Percentiles rank a stretch among this genome's conserved stretches.
phyloP scores from a whole-genome alignment of 2,888 invertebrate genomes.

The Strigamia crassipes region DNA sequence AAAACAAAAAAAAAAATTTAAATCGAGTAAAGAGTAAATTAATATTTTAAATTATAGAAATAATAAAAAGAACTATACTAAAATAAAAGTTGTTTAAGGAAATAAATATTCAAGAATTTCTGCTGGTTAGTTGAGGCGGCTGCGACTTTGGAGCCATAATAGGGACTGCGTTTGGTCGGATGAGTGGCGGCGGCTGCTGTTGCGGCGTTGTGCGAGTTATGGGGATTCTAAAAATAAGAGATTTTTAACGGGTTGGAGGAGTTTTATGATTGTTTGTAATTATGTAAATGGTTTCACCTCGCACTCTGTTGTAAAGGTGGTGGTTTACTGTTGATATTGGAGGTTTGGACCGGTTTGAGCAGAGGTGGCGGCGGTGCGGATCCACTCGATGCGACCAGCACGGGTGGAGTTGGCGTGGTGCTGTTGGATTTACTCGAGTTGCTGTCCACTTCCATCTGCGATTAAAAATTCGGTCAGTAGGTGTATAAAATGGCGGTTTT shows the following conservation, averaged over 20 bases:
- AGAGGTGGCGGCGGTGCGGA: slow-evolving; percentile 49
- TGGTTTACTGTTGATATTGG: slow-evolving; percentile 47
- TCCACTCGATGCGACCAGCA: slow-evolving; percentile 38
- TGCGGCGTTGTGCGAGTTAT: slow-evolving; percentile 13
- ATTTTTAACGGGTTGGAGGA: not conserved
- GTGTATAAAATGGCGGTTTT: too few relatives aligned
- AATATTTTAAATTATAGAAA: not conserved
- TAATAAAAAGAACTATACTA: not conserved
- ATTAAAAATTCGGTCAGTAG: not conserved
- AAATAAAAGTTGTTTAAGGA: not conserved
- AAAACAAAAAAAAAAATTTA: not conserved
- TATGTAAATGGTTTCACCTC: slow-evolving; percentile 33
- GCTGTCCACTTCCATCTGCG: slow-evolving; percentile 49
- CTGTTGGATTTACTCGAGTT: slow-evolving; percentile 48
- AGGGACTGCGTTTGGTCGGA: slow-evolving; percentile 49
- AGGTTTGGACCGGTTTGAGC: slow-evolving; percentile 47
- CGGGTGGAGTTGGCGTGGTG: slow-evolving; percentile 49
- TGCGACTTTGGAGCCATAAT: slow-evolving; percentile 48
- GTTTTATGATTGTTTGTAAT: not conserved
- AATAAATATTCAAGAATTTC: slow-evolving; percentile 47
- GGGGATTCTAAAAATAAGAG: slow-evolving; percentile 41
- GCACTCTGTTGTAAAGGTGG: slow-evolving; percentile 48
- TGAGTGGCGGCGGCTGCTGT: slow-evolving; percentile 50
- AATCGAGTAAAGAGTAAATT: not conserved
- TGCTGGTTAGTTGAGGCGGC: slow-evolving; percentile 49